Evolutionary conservation across 2,113 vertebrate genomes (phyloP).

Genomic region (Cyanistes caeruleus): DNA sequence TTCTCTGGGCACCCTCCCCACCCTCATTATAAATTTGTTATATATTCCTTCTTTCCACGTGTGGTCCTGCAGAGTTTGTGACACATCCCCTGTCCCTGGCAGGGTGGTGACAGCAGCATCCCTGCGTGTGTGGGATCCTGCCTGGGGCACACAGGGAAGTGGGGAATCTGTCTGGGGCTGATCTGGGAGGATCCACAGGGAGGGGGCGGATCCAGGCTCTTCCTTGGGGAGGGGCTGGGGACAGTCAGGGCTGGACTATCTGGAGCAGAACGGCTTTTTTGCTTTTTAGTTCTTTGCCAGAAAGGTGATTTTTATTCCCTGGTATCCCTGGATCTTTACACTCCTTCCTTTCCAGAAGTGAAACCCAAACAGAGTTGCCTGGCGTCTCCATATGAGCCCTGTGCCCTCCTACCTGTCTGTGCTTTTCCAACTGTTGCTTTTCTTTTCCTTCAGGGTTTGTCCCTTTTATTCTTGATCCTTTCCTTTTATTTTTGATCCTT

Average conservation of each 20-base stretch:
- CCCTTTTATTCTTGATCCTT: background rate
- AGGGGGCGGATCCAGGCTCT: background rate
- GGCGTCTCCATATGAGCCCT: fast-evolving
- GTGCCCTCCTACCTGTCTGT: background rate
- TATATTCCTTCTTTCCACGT: background rate
- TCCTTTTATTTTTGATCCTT: background rate
- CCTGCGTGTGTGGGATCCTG: background rate
- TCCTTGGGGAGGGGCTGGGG: background rate
- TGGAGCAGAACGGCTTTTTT: background rate
- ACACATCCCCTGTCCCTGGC: background rate
- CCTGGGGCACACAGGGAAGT: background rate
- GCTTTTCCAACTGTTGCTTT: background rate
- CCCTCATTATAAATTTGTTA: too few species aligned
- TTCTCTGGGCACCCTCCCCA: background rate
- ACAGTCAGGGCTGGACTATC: fast-evolving
- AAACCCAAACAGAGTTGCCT: background rate
- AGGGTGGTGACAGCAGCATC: background rate
- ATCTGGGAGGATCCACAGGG: fast-evolving
- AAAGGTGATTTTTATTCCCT: background rate
- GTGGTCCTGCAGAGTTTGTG: background rate
- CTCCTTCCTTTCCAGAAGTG: background rate
- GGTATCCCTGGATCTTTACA: background rate
- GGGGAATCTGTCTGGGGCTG: background rate
- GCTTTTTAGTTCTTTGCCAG: background rate
- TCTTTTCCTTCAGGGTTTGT: background rate